Conservation (phyloP, 2,888 invertebrate species). For the Chrysolina americana region DNA sequence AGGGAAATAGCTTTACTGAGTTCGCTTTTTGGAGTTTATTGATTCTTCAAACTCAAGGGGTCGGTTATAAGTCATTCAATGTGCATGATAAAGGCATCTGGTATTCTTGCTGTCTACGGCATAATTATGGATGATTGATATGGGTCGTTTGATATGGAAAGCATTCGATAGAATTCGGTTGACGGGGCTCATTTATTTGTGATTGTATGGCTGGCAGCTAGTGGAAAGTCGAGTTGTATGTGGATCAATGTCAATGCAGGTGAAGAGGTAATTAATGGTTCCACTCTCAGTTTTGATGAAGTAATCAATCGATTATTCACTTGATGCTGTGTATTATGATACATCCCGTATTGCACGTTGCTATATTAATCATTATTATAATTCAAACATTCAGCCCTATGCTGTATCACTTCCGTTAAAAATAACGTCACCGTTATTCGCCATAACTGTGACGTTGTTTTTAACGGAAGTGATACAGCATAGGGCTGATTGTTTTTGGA, state of each 20-base stretch:
- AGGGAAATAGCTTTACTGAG: background rate
- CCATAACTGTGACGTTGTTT: too few relatives aligned
- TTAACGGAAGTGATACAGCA: too few relatives aligned
- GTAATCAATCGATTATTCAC: too few relatives aligned
- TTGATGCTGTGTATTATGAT: too few relatives aligned
- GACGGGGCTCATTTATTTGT: conserved; percentile 1
- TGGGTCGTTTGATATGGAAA: conserved; percentile 12
- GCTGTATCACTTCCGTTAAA: too few relatives aligned
- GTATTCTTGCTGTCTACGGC: background rate
- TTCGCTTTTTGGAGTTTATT: background rate
- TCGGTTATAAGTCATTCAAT: background rate
- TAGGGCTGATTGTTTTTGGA: too few relatives aligned
- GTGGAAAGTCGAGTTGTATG: background rate
- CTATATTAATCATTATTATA: too few relatives aligned
- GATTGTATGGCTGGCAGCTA: background rate
- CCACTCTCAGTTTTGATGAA: too few relatives aligned
- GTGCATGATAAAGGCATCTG: conserved; percentile 1
- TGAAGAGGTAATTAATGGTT: background rate
- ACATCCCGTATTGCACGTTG: too few relatives aligned
- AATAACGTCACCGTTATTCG: too few relatives aligned
- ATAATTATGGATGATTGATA: conserved; percentile 15
- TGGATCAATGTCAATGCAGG: background rate
- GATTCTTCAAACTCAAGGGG: background rate
- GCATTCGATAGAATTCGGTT: background rate
- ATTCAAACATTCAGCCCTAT: too few relatives aligned